Percentiles rank a stretch among this genome's conserved stretches.
These are phyloP conservation scores for Stenoptilia bipunctidactyla DNA, from an alignment of 2,888 invertebrate genomes.

Conservation along the genomic window DNA sequence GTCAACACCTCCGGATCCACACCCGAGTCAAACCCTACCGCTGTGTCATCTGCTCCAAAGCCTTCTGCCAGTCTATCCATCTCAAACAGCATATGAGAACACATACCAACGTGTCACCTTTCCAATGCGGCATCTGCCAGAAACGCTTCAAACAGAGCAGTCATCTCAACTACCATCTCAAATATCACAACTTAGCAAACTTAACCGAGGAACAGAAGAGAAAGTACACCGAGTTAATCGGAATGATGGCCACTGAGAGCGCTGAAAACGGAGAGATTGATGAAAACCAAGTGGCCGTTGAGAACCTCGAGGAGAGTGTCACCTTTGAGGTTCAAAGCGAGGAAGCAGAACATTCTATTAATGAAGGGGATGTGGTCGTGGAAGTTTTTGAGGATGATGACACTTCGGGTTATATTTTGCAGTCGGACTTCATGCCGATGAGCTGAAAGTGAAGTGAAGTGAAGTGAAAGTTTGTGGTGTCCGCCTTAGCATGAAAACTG, in stretches of 20 bases:
- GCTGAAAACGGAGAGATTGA: background rate
- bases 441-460: too few relatives aligned
- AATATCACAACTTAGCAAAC: conserved; percentile 37
- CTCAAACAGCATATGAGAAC: conserved; percentile 36
- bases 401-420: too few relatives aligned
- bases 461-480: too few relatives aligned
- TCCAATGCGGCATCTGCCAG: conserved; percentile 30
- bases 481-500: too few relatives aligned
- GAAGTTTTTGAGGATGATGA: too few relatives aligned
- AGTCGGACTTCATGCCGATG: too few relatives aligned
- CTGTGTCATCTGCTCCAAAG: conserved; percentile 50
- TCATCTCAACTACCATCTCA: conserved; percentile 53
- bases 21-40: conserved; percentile 41
- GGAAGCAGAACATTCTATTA: too few relatives aligned
- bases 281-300: too few relatives aligned
- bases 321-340: too few relatives aligned
- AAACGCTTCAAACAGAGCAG: conserved; percentile 50
- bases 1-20: conserved; percentile 55
- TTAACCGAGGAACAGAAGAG: conserved; percentile 35
- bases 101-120: conserved; percentile 34
- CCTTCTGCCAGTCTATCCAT: conserved; percentile 50
- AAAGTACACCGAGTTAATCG: conserved; percentile 31
- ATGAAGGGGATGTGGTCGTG: too few relatives aligned
- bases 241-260: background rate
- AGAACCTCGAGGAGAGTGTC: too few relatives aligned